Conservation (phyloP, 2,797 vertebrate species). For the Rhinella marina region DNA sequence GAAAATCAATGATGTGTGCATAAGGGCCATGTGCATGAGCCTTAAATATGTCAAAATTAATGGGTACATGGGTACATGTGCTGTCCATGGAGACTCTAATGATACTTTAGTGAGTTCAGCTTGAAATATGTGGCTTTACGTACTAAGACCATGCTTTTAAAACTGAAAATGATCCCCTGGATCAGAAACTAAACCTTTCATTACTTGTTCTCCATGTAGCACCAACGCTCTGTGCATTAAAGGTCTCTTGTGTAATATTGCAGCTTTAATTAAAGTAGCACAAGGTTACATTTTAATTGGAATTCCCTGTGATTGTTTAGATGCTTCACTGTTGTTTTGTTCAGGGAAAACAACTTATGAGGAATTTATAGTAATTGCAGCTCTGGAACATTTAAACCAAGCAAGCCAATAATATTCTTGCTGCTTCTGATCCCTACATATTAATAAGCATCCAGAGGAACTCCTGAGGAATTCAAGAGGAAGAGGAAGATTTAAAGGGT, state of each 20-base stretch:
- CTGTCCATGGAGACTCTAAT: no score
- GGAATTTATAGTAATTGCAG: not conserved
- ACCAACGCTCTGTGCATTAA: not conserved
- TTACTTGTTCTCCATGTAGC: not conserved
- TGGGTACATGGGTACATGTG: no score
- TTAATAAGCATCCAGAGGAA: not conserved
- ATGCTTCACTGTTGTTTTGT: not conserved
- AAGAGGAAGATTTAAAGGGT: not conserved
- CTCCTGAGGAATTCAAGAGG: not conserved
- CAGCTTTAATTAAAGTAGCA: not conserved
- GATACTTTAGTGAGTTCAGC: not conserved
- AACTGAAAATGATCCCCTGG: not conserved
- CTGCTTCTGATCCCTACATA: not conserved
- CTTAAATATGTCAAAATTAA: no score
- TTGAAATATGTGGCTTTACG: not conserved
- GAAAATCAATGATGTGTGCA: no score
- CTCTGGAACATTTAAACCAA: not conserved
- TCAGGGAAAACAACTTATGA: not conserved
- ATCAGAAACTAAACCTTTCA: not conserved
- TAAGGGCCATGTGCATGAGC: no score
- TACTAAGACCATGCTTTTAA: not conserved
- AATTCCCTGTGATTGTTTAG: not conserved
- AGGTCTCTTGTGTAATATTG: not conserved
- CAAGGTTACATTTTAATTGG: conserved; percentile 5
- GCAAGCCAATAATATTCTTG: not conserved